Conservation (phyloP, 2,888 invertebrate genomes). For the Euphydryas editha region DNA sequence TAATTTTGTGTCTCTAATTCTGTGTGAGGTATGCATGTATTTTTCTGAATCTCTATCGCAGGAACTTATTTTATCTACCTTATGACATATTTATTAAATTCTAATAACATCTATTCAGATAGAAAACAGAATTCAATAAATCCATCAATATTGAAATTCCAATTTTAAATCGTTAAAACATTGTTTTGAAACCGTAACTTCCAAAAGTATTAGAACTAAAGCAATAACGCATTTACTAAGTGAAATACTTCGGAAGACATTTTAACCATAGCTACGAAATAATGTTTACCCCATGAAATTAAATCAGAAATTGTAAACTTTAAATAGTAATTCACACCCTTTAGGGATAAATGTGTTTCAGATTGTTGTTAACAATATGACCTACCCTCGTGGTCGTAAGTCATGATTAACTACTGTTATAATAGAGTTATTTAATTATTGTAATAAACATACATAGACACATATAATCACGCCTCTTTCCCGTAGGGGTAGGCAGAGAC, state of each 20-base stretch:
- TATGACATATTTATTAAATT: not conserved
- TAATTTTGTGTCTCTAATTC: too few relatives aligned
- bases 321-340: conserved; percentile 2
- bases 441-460: too few relatives aligned
- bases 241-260: conserved; percentile 22
- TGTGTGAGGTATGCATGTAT: too few relatives aligned
- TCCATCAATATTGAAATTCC: not conserved
- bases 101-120: not conserved
- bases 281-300: conserved; percentile 1
- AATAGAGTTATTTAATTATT: too few relatives aligned
- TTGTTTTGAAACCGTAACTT: conserved; percentile 4
- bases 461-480: too few relatives aligned
- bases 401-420: not conserved
- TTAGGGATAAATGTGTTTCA: not conserved
- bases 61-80: too few relatives aligned
- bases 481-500: too few relatives aligned
- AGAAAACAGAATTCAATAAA: not conserved
- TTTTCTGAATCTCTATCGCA: too few relatives aligned
- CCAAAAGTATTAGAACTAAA: conserved; percentile 16
- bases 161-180: not conserved
- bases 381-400: not conserved
- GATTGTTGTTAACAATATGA: not conserved
- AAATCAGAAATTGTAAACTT: conserved; percentile 3
- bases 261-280: conserved; percentile 18
- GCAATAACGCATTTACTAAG: conserved; percentile 14